Evolutionary conservation across 2,113 vertebrate species (phyloP).

Genomic region (Hyla sarda): DNA sequence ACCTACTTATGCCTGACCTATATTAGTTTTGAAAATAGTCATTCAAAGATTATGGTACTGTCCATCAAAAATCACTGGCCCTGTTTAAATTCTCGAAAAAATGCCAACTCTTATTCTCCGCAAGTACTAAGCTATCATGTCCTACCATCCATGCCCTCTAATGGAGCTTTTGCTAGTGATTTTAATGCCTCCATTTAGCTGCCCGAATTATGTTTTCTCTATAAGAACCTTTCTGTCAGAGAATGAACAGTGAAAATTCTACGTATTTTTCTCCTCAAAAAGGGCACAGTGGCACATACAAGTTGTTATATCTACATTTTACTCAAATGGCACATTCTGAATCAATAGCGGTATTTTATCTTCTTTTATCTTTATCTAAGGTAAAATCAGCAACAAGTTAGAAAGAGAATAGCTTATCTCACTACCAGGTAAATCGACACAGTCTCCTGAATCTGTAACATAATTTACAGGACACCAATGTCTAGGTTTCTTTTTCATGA

Average conservation of each 20-base stretch:
- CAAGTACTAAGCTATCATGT: background rate
- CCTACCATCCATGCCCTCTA: background rate
- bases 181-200: background rate
- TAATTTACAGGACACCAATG: background rate
- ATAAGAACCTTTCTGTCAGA: conserved; percentile 20
- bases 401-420: conserved; percentile 17
- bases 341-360: conserved; percentile 31
- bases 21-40: too few relatives aligned
- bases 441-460: conserved; percentile 10
- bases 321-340: conserved; percentile 37
- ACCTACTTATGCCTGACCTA: too few relatives aligned
- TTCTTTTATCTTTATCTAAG: conserved; percentile 23
- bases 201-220: conserved; percentile 7
- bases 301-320: conserved; percentile 33
- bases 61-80: conserved; percentile 5
- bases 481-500: too few relatives aligned
- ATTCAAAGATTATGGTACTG: too few relatives aligned
- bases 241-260: background rate
- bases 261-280: background rate
- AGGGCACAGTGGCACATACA: conserved; percentile 2
- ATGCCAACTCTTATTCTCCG: background rate
- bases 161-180: background rate
- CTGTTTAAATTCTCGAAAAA: background rate
- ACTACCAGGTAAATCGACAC: conserved; percentile 23
- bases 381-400: conserved; percentile 14